Evolutionary conservation across 2,888 invertebrate species (phyloP), one percentile per base, ranked within the genome.

Genomic region (Hemicrepidius hirtus): DNA sequence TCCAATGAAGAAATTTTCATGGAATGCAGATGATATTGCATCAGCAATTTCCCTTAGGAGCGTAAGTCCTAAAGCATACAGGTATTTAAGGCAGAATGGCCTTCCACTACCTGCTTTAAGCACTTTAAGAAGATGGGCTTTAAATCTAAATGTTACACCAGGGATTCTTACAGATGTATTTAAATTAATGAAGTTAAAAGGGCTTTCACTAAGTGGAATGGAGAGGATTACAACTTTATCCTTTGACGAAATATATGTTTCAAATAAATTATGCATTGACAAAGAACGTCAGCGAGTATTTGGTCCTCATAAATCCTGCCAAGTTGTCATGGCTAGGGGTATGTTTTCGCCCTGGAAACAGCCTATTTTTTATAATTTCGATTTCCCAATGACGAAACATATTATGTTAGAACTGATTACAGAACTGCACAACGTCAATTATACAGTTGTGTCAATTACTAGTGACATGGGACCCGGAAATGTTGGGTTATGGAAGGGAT

Each of bases 291-390:
- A 81, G 68, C 65, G 71, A 40, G 71, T 74, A 32, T 10, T 79
- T 57, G 78, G 77, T 3, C 79, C 79, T 10, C 76, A 79, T 57
- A 75, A 74, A 66, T 57, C 68, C n/a, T 72, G 75, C 50, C 78
- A 80, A 73, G 63, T 65, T 18, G 75, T 76, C 32, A 75, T 79
- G 68, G 74, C 70, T 13, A 57, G 79, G 20, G 79, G 78, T 7
- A 20, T 79, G 16, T 49, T 78, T 71, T 20, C 46, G 9, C 68
- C 71, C 0, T 81, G 80, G 81, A 81, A 80, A 62, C 79, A 80
- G 68, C 79, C 78, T 13, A 50, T 82, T 20, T 81, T 70, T 74
- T 80, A 79, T 73, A 37, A 76, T 50, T 80, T 78, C 74, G 80
- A 81, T 67, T 70, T 68, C 41, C 55, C 75, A 18, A 78, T 80